Evolutionary conservation across 2,797 vertebrate species (phyloP).

Genomic region (Sebastes vulpes): DNA sequence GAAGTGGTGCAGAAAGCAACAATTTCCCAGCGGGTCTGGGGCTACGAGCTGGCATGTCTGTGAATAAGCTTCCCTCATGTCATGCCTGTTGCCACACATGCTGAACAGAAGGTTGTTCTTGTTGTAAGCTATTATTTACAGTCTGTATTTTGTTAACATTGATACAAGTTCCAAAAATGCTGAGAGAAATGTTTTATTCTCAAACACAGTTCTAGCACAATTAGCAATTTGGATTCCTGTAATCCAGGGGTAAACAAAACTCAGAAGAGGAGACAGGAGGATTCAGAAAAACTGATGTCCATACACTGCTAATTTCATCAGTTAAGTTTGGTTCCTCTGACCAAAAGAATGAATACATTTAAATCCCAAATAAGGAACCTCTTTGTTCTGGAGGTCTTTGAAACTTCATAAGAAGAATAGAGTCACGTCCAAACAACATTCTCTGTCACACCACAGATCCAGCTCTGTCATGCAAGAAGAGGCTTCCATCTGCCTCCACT

Average conservation of each 20-base stretch:
- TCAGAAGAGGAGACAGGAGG: neutral
- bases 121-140: conserved; percentile 23
- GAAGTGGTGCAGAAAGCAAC: conserved; percentile 36
- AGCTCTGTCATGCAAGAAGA: conserved; percentile 50
- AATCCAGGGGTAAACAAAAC: neutral
- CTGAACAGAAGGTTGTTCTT: conserved; percentile 34
- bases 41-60: conserved; percentile 42
- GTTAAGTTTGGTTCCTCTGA: neutral
- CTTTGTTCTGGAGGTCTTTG: conserved; percentile 8
- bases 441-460: conserved; percentile 38
- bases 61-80: conserved; percentile 32
- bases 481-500: conserved; percentile 48
- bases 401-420: conserved; percentile 12
- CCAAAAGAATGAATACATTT: neutral
- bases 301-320: neutral
- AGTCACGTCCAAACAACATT: conserved; percentile 9
- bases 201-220: neutral
- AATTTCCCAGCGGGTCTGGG: conserved; percentile 28
- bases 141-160: neutral
- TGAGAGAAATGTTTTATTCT: neutral
- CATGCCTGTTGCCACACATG: conserved; percentile 38
- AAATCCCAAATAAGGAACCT: neutral
- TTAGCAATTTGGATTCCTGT: neutral
- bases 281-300: neutral
- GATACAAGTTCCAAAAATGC: neutral